Evolutionary conservation across 2,113 vertebrate genomes (phyloP).

Genomic region (Oreochromis niloticus): DNA sequence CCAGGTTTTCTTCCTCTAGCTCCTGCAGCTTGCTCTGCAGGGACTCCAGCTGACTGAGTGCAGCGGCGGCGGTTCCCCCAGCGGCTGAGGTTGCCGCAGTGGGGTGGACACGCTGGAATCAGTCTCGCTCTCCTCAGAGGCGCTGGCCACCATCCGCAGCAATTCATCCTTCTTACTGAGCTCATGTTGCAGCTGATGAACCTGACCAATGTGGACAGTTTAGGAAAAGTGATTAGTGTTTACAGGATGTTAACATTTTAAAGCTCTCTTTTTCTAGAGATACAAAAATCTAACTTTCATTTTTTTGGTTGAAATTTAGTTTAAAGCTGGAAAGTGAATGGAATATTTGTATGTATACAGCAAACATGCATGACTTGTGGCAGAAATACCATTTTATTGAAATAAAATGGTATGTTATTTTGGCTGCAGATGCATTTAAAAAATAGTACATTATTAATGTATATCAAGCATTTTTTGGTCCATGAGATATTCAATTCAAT

Average conservation of each 20-base stretch:
- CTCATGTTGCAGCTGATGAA: slow-evolving; percentile 94
- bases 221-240: neutral
- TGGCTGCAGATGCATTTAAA: neutral
- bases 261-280: neutral
- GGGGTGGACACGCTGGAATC: slow-evolving; percentile 90
- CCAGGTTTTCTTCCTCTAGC: slow-evolving; percentile 92
- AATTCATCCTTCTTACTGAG: slow-evolving; percentile 92
- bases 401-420: neutral
- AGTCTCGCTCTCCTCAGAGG: slow-evolving; percentile 91
- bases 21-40: slow-evolving; percentile 89
- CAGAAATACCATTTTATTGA: neutral
- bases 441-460: neutral
- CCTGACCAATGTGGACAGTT: slow-evolving; percentile 59
- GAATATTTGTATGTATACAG: neutral
- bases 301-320: neutral
- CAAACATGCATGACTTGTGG: neutral
- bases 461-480: neutral
- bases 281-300: neutral
- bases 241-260: neutral
- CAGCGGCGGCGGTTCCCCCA: slow-evolving; percentile 44
- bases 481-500: neutral
- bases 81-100: slow-evolving; percentile 69
- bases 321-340: neutral
- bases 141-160: slow-evolving; percentile 87
- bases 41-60: slow-evolving; percentile 84